phyloP scores from a whole-genome alignment of 2,797 vertebrate species.

The Graptemys geographica region DNA sequence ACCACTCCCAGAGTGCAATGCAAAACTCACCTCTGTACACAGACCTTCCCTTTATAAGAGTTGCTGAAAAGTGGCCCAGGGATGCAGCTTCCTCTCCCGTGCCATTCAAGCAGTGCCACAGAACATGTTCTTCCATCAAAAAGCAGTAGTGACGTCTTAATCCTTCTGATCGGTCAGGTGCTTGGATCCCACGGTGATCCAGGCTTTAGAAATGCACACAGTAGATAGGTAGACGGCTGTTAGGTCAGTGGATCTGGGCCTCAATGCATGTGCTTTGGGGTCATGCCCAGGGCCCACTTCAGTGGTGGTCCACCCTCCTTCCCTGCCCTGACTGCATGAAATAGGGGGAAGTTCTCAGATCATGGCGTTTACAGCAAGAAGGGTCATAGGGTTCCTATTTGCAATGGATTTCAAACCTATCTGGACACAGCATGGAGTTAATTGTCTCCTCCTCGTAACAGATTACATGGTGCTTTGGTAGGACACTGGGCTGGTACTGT shows the following conservation, averaged over 20 bases:
- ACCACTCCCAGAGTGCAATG: neutral
- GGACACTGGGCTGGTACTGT: neutral
- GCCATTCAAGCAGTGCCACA: neutral
- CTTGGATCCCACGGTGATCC: neutral
- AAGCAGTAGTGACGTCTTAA: neutral
- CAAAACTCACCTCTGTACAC: neutral
- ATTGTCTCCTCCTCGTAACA: conserved; percentile 39
- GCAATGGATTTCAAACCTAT: conserved; percentile 52
- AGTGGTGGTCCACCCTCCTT: neutral
- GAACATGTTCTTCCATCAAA: neutral
- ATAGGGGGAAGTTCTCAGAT: neutral
- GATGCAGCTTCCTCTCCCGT: neutral
- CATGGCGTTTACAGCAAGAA: neutral
- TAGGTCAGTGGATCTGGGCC: neutral
- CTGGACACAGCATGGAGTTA: conserved; percentile 54
- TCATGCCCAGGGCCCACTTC: neutral
- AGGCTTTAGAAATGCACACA: neutral
- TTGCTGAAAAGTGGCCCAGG: neutral
- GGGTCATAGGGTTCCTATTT: neutral
- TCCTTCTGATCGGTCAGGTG: neutral
- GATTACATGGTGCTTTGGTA: neutral
- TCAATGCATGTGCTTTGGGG: neutral
- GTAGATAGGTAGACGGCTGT: neutral
- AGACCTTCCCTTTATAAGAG: neutral
- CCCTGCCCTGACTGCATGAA: neutral